Evolutionary conservation across 2,888 invertebrate species (phyloP), one percentile per base, ranked within the genome.

Genomic region (Tenthredo notha): DNA sequence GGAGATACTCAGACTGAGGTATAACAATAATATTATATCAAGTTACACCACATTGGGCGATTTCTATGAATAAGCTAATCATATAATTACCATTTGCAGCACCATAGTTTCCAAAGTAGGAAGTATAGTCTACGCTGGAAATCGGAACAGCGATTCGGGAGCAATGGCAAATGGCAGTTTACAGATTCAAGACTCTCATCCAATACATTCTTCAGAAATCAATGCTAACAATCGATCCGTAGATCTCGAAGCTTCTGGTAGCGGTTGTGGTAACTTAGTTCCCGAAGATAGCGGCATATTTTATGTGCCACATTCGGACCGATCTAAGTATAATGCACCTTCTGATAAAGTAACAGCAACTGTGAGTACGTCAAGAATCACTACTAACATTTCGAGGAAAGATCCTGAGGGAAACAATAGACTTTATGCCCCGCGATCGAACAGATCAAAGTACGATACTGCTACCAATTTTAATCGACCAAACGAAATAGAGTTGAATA

Each of bases 1-100:
- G 43, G 84, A 84, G 54, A 21, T 84, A 67, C 50, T 43, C 7
- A 84, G 67, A 47, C 77, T 84, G 5, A 84, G 84, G 84, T 84
- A 75, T 15, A 21, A 12, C 47, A 12, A 37, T 6, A n/a, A 43
- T 3, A 54, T 15, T 18, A 61, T 50, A 40, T 72, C 40, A 25
- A 61, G 21, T 61, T 25, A 21, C 21, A 12, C n/a, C n/a, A 54
- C 54, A 54, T 54, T n/a, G 3, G 9, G n/a, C 15, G 3, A 47
- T 72, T 67, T 25, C 25, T 40, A n/a, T 18, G 40, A 72, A 10
- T 47, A 33, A 75, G 33, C 10, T 84, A 15, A 25, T 65, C 37
- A 4, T 15, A 2, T 33, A 10, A 65, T 78, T 50, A 29, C 65
- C 5, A 54, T 84, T 67, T 84, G 15, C 77, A 33, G 67, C 78